Evolutionary conservation across 2,888 invertebrate species (phyloP), one percentile per base, ranked within the genome.

Genomic region (Cactoblastis cactorum): DNA sequence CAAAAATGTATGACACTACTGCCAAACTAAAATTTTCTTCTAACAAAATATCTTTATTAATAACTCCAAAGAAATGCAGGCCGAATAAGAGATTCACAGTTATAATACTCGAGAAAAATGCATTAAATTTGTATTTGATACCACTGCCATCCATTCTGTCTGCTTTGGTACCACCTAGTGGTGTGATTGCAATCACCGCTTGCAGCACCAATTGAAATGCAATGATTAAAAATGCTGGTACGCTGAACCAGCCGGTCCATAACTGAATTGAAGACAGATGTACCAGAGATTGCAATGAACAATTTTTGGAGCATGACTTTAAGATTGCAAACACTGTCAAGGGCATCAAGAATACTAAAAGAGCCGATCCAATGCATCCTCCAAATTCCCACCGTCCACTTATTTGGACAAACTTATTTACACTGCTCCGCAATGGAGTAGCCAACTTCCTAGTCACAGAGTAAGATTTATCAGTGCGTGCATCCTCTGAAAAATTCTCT

Each of bases 11-110:
- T 22, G 93, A 92, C 8, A 90, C 74, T 0, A 91, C 73, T 28
- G 92, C 82, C 51, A 95, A 69, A 65, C 89, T 91, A 39, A 93
- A 67, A 60, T 91, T 91, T 56, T 94, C 92, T 45, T 88, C 80
- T 18, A 91, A 62, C 52, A 94, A 76, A 51, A 78, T 77, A 54
- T 90, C 74, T 52, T 77, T 71, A 11, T 91, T 65, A 18, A 89
- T 73, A 50, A 91, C 66, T 56, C 87, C 77, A n/a, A 83, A 84
- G 59, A 85, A 90, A 69, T 91, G 85, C 57, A 92, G 67, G 3
- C 65, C 61, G 49, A 81, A 78, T 22, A 90, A 52, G 5, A 81
- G 45, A 33, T 58, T 58, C 4, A 88, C 55, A 17, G 90, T 78
- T 34, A 91, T 57, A 51, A 91, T 49, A 51, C 85, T 72, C 6